Percentiles rank a stretch among this genome's conserved stretches.
These are phyloP conservation scores for Papilio elwesi DNA, from an alignment of 2,888 invertebrate genomes.

Conservation along the genomic window DNA sequence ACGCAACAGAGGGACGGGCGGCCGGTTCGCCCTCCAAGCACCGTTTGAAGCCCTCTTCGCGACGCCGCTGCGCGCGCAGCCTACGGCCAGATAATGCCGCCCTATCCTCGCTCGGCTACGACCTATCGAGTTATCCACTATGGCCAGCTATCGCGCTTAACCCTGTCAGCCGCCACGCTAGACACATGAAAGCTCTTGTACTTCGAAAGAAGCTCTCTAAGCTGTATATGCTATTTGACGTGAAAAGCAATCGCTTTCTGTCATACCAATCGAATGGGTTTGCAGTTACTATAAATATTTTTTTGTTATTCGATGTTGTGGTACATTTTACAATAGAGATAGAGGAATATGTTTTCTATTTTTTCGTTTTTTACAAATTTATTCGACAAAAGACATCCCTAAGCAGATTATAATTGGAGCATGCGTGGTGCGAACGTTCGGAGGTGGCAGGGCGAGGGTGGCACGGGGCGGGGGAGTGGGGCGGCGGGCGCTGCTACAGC, in stretches of 20 bases:
- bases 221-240: slow-evolving; percentile 37
- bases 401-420: slow-evolving; percentile 84
- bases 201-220: slow-evolving; percentile 49
- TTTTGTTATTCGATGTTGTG: slow-evolving; percentile 4
- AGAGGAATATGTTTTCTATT: background rate
- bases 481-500: slow-evolving; percentile 58
- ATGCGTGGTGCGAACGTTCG: slow-evolving; percentile 81
- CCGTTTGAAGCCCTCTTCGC: slow-evolving; percentile 81
- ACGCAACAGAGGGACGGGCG: slow-evolving; percentile 70
- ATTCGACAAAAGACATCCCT: slow-evolving; percentile 82
- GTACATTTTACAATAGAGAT: background rate
- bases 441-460: slow-evolving; percentile 72
- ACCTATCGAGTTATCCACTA: slow-evolving; percentile 79
- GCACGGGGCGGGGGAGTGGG: slow-evolving; percentile 53
- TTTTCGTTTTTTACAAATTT: slow-evolving; percentile 46
- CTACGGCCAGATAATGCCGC: slow-evolving; percentile 75
- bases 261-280: slow-evolving; percentile 38
- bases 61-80: slow-evolving; percentile 80
- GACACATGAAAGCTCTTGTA: slow-evolving; percentile 57
- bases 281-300: slow-evolving; percentile 19
- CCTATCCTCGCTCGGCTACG: slow-evolving; percentile 69
- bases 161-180: slow-evolving; percentile 65
- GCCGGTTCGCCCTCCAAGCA: slow-evolving; percentile 77
- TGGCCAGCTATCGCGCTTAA: slow-evolving; percentile 67
- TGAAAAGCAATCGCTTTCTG: slow-evolving; percentile 39